Conservation (phyloP, 2,113 vertebrate genomes). For the Rhodinocichla rosea region DNA sequence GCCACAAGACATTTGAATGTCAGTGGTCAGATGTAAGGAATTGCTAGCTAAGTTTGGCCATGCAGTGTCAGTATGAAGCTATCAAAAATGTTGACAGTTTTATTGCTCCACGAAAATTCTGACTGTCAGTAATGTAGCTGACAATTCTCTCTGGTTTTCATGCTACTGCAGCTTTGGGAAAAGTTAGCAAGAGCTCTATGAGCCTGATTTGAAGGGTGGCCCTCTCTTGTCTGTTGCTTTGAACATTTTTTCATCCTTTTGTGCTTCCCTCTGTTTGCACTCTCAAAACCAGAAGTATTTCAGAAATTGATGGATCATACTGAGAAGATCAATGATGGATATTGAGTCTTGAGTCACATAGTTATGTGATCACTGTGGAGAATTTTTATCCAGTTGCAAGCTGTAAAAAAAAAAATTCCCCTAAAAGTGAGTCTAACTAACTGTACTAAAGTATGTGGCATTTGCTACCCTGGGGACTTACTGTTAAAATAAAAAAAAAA, state of each 20-base stretch:
- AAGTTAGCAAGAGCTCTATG: background rate
- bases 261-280: background rate
- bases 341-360: background rate
- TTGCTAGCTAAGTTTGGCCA: background rate
- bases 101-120: background rate
- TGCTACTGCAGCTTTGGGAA: background rate
- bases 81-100: background rate
- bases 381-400: background rate
- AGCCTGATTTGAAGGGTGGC: background rate
- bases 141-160: accelerated
- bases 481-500: background rate
- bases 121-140: background rate
- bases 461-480: background rate
- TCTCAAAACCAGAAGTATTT: background rate
- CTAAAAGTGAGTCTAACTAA: background rate
- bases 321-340: background rate
- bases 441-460: background rate
- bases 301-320: background rate
- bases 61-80: background rate
- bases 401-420: background rate
- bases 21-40: background rate
- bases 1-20: background rate
- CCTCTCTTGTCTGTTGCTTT: background rate
- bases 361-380: background rate
- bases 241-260: background rate